These are phyloP conservation scores for Cyprinus carpio DNA, from an alignment of 2,113 vertebrate species.

Conservation along the genomic window DNA sequence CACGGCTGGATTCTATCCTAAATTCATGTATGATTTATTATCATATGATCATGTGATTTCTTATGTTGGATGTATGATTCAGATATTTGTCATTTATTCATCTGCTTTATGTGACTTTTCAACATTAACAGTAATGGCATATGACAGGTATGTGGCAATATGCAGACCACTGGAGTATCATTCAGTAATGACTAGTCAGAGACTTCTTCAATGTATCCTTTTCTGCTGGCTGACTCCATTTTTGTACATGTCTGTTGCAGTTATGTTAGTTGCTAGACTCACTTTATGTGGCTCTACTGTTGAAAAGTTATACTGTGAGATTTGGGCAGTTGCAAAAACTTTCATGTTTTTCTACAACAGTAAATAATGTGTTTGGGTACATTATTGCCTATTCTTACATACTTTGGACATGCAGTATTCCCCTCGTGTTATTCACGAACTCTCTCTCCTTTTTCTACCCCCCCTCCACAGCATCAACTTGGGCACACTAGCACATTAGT, in stretches of 20 bases:
- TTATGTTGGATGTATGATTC: conserved; percentile 50
- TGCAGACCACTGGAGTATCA: conserved; percentile 55
- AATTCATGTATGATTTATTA: conserved; percentile 54
- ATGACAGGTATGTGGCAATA: conserved; percentile 56
- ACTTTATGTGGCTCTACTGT: conserved; percentile 52
- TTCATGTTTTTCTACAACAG: conserved; percentile 44
- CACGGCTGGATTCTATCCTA: conserved; percentile 61
- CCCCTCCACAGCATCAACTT: no score
- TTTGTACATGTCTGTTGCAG: no score
- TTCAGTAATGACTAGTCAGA: conserved; percentile 50
- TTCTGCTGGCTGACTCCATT: conserved; percentile 46
- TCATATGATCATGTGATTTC: conserved; percentile 35
- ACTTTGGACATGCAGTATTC: no score
- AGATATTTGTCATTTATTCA: conserved; percentile 56
- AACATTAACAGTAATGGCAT: conserved; percentile 55
- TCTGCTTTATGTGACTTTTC: conserved; percentile 49
- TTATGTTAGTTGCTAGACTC: conserved; percentile 41
- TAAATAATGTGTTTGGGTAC: conserved; percentile 56
- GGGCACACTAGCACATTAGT: no score
- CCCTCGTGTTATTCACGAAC: no score
- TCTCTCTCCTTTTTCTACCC: no score
- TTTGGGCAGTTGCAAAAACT: conserved; percentile 52
- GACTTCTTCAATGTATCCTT: conserved; percentile 36
- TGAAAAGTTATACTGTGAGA: conserved; percentile 57
- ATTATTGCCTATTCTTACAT: conserved; percentile 40